A percentile compares a stretch with the other conserved stretches of the same genome.
phyloP scores from a whole-genome alignment of 2,797 vertebrate genomes.

The Hirundo rustica region DNA sequence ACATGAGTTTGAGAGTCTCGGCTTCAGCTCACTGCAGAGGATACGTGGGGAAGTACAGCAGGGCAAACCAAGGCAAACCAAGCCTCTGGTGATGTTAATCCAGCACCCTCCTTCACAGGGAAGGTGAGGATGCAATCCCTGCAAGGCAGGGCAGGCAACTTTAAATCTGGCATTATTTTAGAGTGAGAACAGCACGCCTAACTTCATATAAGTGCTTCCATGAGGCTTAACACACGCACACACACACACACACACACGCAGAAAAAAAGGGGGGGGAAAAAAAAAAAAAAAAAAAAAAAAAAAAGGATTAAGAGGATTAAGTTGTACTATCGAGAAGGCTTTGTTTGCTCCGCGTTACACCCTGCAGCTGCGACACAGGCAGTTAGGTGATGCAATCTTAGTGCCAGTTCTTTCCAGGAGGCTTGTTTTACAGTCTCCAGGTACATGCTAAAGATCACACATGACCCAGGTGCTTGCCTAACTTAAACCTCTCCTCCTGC shows the following conservation, averaged over 20 bases:
- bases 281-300: no score
- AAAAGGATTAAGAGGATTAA: neutral
- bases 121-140: neutral
- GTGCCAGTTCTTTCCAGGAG: neutral
- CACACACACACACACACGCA: no score
- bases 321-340: neutral
- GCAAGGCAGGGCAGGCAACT: neutral
- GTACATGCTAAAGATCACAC: neutral
- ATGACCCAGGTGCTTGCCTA: neutral
- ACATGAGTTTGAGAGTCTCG: neutral
- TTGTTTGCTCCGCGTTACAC: neutral
- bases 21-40: neutral
- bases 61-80: neutral
- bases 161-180: neutral
- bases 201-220: neutral
- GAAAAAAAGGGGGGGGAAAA: no score
- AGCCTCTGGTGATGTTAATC: neutral
- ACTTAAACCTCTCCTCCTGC: neutral
- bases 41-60: fast-evolving
- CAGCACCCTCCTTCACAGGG: neutral
- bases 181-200: neutral
- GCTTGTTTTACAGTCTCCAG: neutral
- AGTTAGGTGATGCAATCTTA: neutral
- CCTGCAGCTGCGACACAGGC: neutral
- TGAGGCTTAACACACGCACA: neutral